phyloP scores from a whole-genome alignment of 2,888 invertebrate species.

The Euplagia quadripunctaria region DNA sequence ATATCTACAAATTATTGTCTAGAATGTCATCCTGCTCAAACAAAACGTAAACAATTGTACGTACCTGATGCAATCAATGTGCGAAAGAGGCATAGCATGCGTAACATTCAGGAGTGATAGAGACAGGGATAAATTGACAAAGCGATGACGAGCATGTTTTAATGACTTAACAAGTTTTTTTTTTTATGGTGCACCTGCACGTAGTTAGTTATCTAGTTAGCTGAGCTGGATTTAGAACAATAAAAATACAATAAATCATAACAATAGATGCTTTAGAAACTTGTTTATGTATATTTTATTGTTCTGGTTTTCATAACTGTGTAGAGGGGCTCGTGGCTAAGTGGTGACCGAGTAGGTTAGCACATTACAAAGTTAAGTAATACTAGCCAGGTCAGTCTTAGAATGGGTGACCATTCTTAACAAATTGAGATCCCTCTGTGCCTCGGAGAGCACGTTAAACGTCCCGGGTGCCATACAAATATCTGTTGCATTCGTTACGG shows the following conservation, averaged over 20 bases:
- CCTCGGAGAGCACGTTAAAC: too few relatives aligned
- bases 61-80: constrained; percentile 20
- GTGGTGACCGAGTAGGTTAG: too few relatives aligned
- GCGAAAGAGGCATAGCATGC: constrained; percentile 7
- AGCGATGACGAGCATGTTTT: constrained; percentile 11
- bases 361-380: too few relatives aligned
- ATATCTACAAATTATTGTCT: neutral
- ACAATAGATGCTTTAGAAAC: neutral
- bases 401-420: too few relatives aligned
- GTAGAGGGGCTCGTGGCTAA: too few relatives aligned
- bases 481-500: too few relatives aligned
- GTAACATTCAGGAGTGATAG: constrained; percentile 5
- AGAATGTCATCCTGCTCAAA: constrained; percentile 5
- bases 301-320: neutral
- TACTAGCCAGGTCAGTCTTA: too few relatives aligned
- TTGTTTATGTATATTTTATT: neutral
- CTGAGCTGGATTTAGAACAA: neutral
- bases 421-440: too few relatives aligned
- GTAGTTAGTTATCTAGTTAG: neutral
- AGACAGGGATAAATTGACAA: constrained; percentile 9
- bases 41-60: constrained; percentile 23
- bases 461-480: too few relatives aligned
- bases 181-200: constrained; percentile 22
- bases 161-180: constrained; percentile 32
- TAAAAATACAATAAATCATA: neutral